These are phyloP conservation scores for Collichthys lucidus DNA, from an alignment of 2,113 vertebrate genomes.

Conservation along the genomic window DNA sequence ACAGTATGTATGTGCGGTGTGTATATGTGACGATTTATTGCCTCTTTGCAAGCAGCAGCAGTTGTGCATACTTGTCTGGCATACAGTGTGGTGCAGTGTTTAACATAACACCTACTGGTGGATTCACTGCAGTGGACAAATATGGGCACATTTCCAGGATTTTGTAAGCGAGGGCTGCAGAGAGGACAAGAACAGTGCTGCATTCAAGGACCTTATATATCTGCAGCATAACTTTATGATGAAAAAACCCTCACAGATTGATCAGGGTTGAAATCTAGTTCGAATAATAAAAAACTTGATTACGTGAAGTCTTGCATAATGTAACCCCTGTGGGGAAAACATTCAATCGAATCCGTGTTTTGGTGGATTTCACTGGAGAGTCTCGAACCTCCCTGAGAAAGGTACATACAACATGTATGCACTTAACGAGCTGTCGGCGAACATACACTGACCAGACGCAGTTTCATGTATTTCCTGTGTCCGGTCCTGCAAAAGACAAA, in stretches of 20 bases:
- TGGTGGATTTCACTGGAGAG: background rate
- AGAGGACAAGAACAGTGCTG: constrained; percentile 3
- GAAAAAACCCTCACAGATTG: background rate
- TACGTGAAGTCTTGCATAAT: constrained; percentile 60
- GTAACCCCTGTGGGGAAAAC: constrained; percentile 56
- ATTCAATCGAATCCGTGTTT: constrained; percentile 54
- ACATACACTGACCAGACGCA: constrained; percentile 22
- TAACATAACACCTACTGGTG: constrained; percentile 22
- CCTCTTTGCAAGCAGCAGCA: background rate
- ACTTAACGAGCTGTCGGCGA: constrained; percentile 9
- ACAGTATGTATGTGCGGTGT: background rate
- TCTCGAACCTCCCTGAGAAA: constrained; percentile 13
- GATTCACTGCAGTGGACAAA: constrained; percentile 9
- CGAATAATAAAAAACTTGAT: constrained; percentile 59
- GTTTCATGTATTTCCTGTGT: background rate
- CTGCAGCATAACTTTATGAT: background rate
- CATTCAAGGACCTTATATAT: background rate
- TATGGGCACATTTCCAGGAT: constrained; percentile 34
- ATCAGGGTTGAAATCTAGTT: constrained; percentile 56
- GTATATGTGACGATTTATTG: background rate
- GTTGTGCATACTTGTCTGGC: background rate
- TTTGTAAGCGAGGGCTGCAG: background rate
- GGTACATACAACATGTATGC: background rate
- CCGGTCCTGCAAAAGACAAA: constrained; percentile 27
- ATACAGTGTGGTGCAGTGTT: constrained; percentile 17